Base-by-base conservation (phyloP, 2,888 invertebrate genomes). In the Drosophila gaucha region DNA sequence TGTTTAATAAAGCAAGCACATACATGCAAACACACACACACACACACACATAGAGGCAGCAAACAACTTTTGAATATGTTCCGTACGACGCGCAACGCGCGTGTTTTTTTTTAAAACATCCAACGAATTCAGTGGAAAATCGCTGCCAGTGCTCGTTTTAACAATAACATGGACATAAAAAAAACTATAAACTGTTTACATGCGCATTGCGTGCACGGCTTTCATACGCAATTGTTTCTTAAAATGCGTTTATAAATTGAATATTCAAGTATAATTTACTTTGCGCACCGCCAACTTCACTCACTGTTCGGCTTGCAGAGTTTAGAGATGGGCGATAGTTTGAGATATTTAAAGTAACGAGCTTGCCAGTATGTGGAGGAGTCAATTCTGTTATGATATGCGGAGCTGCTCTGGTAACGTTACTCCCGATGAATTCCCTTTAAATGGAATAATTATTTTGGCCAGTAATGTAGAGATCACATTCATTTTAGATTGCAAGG, bases 271-370 rank as follows among this genome's bases (percentile, higher is more conserved):
- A 58, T 43, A 74, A 70, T 75, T 73, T 69, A 62, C 64, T 68
- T 68, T 82, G 65, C 67, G 80, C 68, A 75, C 83, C 86, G 86
- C 56, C 67, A 82, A 83, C 76, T 86, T 72, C 46, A 71, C 58
- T 66, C 51, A 62, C 62, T 38, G 47, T 55, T 67, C 54, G 68
- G 62, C 62, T 71, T 67, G 49, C 16, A 52, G 55, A 56, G 28
- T 31, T 44, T 70, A 70, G 62, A 36, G 62, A 57, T 73, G 67
- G 8, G 16, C 58, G 50, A 58, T 66, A 28, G n/a, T 28, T 50
- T 35, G 28, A 28, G 38, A 31, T 41, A 39, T 33, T 46, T 36
- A 16, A 31, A 10, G 26, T 14, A 44, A n/a, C 31, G 22, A 49
- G 30, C 16, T 38, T 24, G 0, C 4, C n/a, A n/a, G 9, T 16